Base-by-base conservation (phyloP, 2,797 vertebrate species). In the Benthosema pterotum region DNA sequence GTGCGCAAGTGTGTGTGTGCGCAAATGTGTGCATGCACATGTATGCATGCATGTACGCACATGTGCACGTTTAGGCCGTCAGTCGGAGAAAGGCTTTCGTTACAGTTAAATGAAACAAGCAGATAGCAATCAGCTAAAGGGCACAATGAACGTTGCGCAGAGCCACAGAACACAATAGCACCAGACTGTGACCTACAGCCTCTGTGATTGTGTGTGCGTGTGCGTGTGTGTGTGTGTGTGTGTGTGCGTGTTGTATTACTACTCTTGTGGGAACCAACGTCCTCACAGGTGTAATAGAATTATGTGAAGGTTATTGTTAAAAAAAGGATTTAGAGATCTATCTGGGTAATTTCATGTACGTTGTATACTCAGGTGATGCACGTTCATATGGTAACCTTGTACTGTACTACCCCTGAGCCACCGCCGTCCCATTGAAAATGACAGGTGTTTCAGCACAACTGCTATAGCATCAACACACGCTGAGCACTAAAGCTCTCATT, bases 101-200 rank as follows among this genome's bases (percentile, higher is more conserved):
- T 71, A 67, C 60, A 75, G 70, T 72, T 69, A 74, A 85, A 79
- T 71, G 54, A 84, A 82, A 67, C 69, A 83, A 69, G 57, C 50
- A 78, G 72, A 84, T 69, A 71, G 72, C 69, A 63, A 83, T 84
- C 65, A 79, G 61, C 70, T 64, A 63, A 74, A 81, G 73, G 75
- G 62, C 61, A 72, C 71, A 78, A 56, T 63, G 56, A 68, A 69
- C 58, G 62, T 67, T 64, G 65, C 60, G 42, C 57, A 62, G 70
- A 67, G 66, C 71, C 69, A 63, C 3, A 53, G 64, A 59, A 50
- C 60, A 73, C 60, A 78, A 76, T 64, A 42, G 69, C 69, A 65
- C 18, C 47, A 60, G 63, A 60, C 69, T 64, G 52, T 72, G 72
- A 81, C 65, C 63, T 69, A 42, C 69, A 71, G 74, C 60, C 51